Evolutionary conservation across 2,113 vertebrate genomes (phyloP).

Genomic region (Lampris incognitus): DNA sequence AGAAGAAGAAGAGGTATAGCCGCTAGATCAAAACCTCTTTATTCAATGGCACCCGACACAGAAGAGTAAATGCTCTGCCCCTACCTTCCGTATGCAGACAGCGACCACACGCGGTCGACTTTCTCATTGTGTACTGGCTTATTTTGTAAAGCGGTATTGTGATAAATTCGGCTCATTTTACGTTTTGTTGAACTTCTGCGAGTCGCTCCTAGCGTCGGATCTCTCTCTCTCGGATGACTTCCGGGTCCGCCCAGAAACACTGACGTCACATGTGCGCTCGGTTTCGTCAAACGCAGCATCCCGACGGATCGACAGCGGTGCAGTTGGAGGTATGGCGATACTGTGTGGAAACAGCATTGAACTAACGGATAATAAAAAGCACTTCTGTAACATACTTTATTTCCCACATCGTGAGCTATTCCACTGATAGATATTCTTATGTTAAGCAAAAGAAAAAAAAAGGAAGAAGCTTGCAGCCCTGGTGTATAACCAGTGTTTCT

Average conservation of each 20-base stretch:
- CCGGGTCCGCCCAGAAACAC: slow-evolving; percentile 36
- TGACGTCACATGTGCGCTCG: slow-evolving; percentile 34
- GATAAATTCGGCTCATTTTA: slow-evolving; percentile 87
- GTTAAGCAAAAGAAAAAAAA: too few relatives aligned
- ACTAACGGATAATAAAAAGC: background rate
- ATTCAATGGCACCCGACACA: too few relatives aligned
- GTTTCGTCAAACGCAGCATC: background rate
- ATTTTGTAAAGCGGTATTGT: slow-evolving; percentile 81
- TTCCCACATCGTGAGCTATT: too few relatives aligned
- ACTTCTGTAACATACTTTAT: too few relatives aligned
- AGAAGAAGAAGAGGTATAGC: too few relatives aligned
- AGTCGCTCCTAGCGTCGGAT: background rate
- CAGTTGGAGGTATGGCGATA: too few relatives aligned
- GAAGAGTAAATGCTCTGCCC: background rate
- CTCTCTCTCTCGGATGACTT: slow-evolving; percentile 53
- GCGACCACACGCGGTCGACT: slow-evolving; percentile 73
- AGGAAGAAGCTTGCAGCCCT: too few relatives aligned
- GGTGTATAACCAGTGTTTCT: too few relatives aligned
- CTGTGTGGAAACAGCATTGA: background rate
- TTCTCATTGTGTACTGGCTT: slow-evolving; percentile 84
- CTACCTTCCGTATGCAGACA: slow-evolving; percentile 83
- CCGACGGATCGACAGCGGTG: background rate
- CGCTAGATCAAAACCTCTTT: background rate
- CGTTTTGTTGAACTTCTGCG: background rate
- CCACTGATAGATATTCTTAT: too few relatives aligned